phyloP scores from a whole-genome alignment of 1,140 invertebrate species.

The Theocolax elegans region DNA sequence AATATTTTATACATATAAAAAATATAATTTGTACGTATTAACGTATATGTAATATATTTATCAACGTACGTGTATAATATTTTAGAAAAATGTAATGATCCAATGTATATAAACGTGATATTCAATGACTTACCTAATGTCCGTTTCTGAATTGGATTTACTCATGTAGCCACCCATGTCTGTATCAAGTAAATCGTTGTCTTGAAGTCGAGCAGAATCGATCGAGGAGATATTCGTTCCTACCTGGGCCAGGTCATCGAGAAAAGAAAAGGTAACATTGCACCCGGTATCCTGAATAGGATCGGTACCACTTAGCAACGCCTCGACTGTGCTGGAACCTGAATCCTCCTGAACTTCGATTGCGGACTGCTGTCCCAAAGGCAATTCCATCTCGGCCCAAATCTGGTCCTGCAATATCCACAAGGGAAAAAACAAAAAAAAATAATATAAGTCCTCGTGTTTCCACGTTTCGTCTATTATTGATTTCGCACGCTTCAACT shows the following conservation, averaged over 20 bases:
- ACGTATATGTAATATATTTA: too few species aligned
- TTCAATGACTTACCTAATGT: slow-evolving; percentile 22
- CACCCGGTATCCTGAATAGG: neutral
- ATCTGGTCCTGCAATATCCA: slow-evolving; percentile 48
- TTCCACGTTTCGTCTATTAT: too few species aligned
- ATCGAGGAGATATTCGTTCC: neutral
- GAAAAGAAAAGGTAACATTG: neutral
- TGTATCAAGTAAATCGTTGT: neutral
- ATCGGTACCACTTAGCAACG: neutral
- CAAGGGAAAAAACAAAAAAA: neutral
- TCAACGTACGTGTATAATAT: too few species aligned
- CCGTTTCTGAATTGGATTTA: neutral
- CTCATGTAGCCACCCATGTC: slow-evolving; percentile 4
- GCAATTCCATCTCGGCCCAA: slow-evolving; percentile 59
- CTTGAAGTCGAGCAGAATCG: neutral
- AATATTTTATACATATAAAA: too few species aligned
- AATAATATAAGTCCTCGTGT: neutral
- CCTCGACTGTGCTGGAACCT: slow-evolving; percentile 51
- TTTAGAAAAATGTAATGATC: too few species aligned
- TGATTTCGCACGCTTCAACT: too few species aligned
- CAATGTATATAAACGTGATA: too few species aligned
- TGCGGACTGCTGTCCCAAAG: slow-evolving; percentile 48
- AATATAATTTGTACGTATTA: too few species aligned
- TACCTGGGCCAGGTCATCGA: slow-evolving; percentile 22
- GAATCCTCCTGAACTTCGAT: slow-evolving; percentile 57